Conservation (phyloP, 2,888 invertebrate genomes). For the Clunio marinus region DNA sequence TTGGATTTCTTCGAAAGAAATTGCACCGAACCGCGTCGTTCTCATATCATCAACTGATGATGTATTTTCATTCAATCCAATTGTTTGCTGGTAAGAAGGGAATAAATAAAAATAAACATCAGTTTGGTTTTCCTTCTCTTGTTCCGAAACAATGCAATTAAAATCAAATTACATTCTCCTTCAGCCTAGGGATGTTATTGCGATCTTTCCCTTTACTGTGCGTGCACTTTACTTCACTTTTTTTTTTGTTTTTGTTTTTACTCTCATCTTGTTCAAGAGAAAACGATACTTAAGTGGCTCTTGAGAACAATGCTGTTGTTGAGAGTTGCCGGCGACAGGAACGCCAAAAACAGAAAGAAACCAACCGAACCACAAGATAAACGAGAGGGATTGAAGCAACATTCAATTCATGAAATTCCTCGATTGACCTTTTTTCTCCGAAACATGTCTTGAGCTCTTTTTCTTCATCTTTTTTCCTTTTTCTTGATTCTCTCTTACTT, state of each 20-base stretch:
- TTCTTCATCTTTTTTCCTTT: too few relatives aligned
- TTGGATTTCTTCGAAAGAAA: too few relatives aligned
- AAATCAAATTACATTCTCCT: slow-evolving; percentile 34
- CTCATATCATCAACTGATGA: not conserved
- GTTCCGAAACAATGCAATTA: slow-evolving; percentile 25
- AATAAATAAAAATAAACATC: slow-evolving; percentile 12
- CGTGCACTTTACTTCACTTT: too few relatives aligned
- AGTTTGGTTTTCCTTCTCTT: not conserved
- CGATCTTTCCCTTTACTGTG: not conserved
- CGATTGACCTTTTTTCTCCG: slow-evolving; percentile 15
- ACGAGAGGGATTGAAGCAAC: not conserved
- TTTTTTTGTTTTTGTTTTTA: too few relatives aligned
- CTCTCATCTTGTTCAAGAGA: slow-evolving; percentile 1
- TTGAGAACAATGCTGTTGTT: slow-evolving; percentile 17
- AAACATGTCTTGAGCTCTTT: not conserved
- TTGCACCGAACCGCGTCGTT: not conserved
- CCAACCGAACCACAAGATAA: not conserved
- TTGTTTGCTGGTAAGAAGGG: not conserved
- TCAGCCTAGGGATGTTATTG: not conserved
- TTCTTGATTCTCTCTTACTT: not conserved
- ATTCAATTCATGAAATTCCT: slow-evolving; percentile 24
- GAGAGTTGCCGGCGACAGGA: slow-evolving; percentile 11
- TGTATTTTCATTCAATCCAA: not conserved
- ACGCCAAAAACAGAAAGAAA: not conserved
- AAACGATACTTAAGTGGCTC: slow-evolving; percentile 35